Conservation (phyloP, 2,113 vertebrate genomes). For the Siniperca knerii region DNA sequence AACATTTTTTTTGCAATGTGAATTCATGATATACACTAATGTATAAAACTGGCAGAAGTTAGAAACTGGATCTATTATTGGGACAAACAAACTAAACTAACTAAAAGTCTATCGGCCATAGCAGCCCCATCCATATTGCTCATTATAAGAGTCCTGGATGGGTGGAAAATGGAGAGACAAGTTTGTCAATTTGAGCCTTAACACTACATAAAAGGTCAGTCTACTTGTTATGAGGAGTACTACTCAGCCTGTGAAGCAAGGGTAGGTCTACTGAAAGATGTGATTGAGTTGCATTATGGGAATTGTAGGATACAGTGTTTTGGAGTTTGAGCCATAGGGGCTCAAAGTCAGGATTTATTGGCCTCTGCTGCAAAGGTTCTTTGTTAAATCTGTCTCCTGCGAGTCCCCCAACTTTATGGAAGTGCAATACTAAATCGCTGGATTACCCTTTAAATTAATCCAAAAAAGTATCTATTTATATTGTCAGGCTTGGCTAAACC, state of each 20-base stretch:
- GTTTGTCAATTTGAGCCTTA: background rate
- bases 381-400: background rate
- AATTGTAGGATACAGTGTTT: background rate
- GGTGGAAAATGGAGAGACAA: background rate
- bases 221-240: no score
- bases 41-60: background rate
- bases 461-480: background rate
- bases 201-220: background rate
- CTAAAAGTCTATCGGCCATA: background rate
- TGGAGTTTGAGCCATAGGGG: background rate
- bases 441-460: background rate
- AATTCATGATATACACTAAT: background rate
- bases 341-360: background rate
- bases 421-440: background rate
- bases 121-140: background rate
- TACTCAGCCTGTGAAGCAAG: background rate
- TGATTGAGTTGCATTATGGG: background rate
- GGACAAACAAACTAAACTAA: background rate
- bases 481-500: background rate
- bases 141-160: background rate
- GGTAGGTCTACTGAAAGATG: background rate
- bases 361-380: background rate
- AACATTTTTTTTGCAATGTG: background rate
- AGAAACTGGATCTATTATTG: background rate
- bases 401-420: background rate